Conservation (phyloP, 2,113 vertebrate genomes). For the Regulus satrapa region DNA sequence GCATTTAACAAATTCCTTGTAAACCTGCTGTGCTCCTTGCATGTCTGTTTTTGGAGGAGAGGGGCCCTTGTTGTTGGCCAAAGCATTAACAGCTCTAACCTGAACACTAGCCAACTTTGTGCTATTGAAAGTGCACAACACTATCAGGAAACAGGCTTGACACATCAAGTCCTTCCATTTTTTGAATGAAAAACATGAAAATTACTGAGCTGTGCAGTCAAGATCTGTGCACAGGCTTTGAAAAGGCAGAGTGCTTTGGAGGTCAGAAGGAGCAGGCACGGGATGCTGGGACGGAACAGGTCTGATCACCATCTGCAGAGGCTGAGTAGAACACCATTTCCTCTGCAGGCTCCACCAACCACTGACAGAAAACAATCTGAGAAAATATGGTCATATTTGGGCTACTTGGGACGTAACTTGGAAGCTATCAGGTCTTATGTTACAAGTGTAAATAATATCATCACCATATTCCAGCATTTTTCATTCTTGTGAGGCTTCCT, state of each 20-base stretch:
- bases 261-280: background rate
- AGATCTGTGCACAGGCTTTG: background rate
- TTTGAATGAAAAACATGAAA: background rate
- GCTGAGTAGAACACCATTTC: background rate
- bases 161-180: background rate
- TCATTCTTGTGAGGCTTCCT: background rate
- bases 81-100: background rate
- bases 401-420: background rate
- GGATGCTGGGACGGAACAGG: rapidly evolving
- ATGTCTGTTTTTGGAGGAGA: background rate
- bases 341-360: background rate
- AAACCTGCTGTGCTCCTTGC: background rate
- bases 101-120: background rate
- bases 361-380: background rate
- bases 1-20: background rate
- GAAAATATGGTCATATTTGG: background rate
- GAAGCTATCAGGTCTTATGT: background rate
- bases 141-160: background rate
- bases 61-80: background rate
- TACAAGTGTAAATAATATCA: background rate
- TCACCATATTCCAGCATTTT: background rate
- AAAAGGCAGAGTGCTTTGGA: background rate
- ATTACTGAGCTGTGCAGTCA: background rate
- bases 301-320: background rate
- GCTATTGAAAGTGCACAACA: rapidly evolving